Base-by-base conservation (phyloP, 2,888 invertebrate genomes). In the Athripsodes cinereus region DNA sequence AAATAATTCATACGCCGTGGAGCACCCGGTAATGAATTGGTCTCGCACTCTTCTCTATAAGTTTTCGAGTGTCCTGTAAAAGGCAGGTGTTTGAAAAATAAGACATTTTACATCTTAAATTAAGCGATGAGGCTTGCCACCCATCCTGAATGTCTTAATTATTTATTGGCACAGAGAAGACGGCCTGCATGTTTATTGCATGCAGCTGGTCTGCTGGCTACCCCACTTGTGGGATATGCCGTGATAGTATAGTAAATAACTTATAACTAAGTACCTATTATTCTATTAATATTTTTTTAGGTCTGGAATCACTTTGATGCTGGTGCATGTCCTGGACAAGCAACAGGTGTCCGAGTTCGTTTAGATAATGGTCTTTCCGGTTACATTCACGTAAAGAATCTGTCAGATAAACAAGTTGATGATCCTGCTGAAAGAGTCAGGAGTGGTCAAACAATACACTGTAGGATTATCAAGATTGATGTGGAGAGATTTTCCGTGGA, bases 231-330 rank as follows among this genome's bases (percentile, higher is more conserved):
- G 8, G 8, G 34, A 10, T 34, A 34, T 34, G 34, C 8, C 34
- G 34, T 34, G 46, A n/a, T 16, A 47, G n/a, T 16, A 47, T 47
- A 19, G 34, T n/a, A n/a, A n/a, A n/a, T n/a, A n/a, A n/a, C n/a
- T n/a, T n/a, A n/a, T n/a, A n/a, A n/a, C n/a, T n/a, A n/a, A n/a
- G n/a, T n/a, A 55, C 22, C 26, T 21, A 19, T 20, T 11, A 40
- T 22, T 49, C 2, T 54, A 6, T 55, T 60, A 16, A 40, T 13
- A 10, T 19, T 48, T 51, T 11, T 52, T 52, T 20, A 78, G 78
- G 96, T 97, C 51, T 98, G 97, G 97, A 95, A 93, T 74, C 97
- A 98, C 73, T 97, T 97, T 77, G 97, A 98, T 74, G 92, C 93
- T 1, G 93, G 92, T 22, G 86, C 89, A 1, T 99, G 99, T 74